Percentiles rank a stretch among this genome's conserved stretches.
Conservation (phyloP, 2,797 vertebrate species). For the Erethizon dorsatum region DNA sequence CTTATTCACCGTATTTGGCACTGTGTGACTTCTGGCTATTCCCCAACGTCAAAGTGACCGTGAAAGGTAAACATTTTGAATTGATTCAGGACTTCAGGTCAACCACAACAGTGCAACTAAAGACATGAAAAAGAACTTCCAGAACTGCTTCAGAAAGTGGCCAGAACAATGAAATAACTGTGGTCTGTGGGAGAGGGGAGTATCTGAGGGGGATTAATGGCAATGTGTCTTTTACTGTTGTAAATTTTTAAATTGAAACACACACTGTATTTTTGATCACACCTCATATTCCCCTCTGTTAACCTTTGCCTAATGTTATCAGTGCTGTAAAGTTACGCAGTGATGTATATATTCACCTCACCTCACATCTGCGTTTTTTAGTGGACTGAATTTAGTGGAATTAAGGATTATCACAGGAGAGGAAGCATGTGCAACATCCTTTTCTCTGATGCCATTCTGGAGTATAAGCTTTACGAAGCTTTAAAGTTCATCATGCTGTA, state of each 20-base stretch:
- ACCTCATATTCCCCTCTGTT: not conserved
- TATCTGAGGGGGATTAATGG: not conserved
- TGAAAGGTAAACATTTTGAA: not conserved
- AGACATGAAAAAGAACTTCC: not conserved
- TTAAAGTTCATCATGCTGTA: conserved; percentile 93
- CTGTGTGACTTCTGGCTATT: not conserved
- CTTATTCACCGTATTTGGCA: not conserved
- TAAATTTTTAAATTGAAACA: not conserved
- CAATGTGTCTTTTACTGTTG: not conserved
- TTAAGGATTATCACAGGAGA: conserved; percentile 89
- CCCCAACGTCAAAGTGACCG: not conserved
- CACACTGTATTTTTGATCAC: not conserved
- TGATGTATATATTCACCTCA: not conserved
- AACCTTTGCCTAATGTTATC: not conserved
- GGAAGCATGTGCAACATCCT: conserved; percentile 88
- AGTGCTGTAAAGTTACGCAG: not conserved
- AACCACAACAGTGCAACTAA: not conserved
- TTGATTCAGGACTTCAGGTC: not conserved
- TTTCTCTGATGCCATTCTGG: conserved; percentile 89
- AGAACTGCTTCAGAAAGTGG: too few species aligned
- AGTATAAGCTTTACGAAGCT: conserved; percentile 90
- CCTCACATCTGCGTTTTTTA: conserved; percentile 77
- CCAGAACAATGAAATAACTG: not conserved
- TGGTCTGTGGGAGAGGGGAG: not conserved
- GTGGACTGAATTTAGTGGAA: conserved; percentile 90